Conservation (phyloP, 2,113 vertebrate genomes). For the Herpailurus yagouaroundi region DNA sequence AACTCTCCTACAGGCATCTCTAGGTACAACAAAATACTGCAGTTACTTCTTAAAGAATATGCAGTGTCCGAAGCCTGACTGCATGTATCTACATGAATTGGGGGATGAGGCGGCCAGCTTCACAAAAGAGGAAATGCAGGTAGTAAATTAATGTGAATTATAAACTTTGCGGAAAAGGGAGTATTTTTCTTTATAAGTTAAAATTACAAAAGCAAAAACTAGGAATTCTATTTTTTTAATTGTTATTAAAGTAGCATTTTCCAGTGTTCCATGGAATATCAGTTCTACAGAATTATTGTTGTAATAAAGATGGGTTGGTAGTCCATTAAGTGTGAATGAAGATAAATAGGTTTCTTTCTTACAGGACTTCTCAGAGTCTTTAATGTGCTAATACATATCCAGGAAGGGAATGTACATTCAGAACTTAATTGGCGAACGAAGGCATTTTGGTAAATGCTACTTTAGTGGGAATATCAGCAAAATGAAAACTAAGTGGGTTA, state of each 20-base stretch:
- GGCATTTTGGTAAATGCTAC: constrained; percentile 41
- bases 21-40: constrained; percentile 99
- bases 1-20: constrained; percentile 91
- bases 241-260: constrained; percentile 50
- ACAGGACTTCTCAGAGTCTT: background rate
- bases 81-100: constrained; percentile 99
- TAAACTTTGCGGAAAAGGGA: constrained; percentile 47
- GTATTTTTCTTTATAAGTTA: constrained; percentile 61
- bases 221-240: constrained; percentile 28
- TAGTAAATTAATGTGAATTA: constrained; percentile 79
- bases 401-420: background rate
- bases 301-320: background rate
- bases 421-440: background rate
- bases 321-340: constrained; percentile 30
- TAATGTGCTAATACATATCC: background rate
- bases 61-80: constrained; percentile 99
- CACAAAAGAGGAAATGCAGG: constrained; percentile 99
- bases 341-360: constrained; percentile 30
- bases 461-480: constrained; percentile 36
- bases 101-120: constrained; percentile 99
- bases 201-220: constrained; percentile 33
- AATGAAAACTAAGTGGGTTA: constrained; percentile 8
- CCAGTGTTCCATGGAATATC: constrained; percentile 21
- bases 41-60: constrained; percentile 99
- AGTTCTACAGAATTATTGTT: background rate